Base-by-base conservation (phyloP, 2,113 vertebrate species). In the Grallaria varia region DNA sequence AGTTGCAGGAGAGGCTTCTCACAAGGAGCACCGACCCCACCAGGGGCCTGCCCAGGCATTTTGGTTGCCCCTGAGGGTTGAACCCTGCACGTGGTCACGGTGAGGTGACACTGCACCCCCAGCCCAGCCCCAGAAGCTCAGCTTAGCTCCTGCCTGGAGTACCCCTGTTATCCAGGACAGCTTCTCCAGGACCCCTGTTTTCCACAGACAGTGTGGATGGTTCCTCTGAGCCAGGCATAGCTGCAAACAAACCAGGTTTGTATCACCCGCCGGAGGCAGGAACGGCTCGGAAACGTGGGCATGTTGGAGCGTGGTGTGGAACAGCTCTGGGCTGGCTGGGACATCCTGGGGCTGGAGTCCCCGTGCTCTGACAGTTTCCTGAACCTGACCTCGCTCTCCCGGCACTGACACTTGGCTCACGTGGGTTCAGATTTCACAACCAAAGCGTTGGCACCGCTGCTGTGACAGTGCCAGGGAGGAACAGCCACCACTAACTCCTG, bases 51-150 rank as follows among this genome's bases (percentile, higher is more conserved):
- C 78, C 58, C 45, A n/a, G 44, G 8, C 14, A 5, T 44, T 45
- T 1, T 37, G 22, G 52, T 18, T 73, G 58, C 9, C 50, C 50
- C 58, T 24, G 58, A 14, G 62, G 52, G 53, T 2, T 45, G 40
- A 40, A 55, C 37, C 47, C 62, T 33, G 31, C 30, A 4, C 0
- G 0, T 8, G 58, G 33, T 49, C 49, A 31, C 0, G 0, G 53
- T 0, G 9, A 80, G 59, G 45, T 15, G 76, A 83, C 23, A 39
- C 79, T 72, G 85, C 71, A 59, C 5, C 35, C 55, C 7, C 67
- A 76, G 74, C 60, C 8, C 74, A 40, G 50, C 79, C 75, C 39
- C 15, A 12, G 49, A 9, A 18, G 45, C 39, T 37, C 53, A 16
- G 30, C 25, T 53, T 9, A 44, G 39, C 66, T 82, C 74, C 64